These are phyloP conservation scores for Pantherophis vulpinus DNA, from an alignment of 2,797 vertebrate genomes.

Conservation along the genomic window DNA sequence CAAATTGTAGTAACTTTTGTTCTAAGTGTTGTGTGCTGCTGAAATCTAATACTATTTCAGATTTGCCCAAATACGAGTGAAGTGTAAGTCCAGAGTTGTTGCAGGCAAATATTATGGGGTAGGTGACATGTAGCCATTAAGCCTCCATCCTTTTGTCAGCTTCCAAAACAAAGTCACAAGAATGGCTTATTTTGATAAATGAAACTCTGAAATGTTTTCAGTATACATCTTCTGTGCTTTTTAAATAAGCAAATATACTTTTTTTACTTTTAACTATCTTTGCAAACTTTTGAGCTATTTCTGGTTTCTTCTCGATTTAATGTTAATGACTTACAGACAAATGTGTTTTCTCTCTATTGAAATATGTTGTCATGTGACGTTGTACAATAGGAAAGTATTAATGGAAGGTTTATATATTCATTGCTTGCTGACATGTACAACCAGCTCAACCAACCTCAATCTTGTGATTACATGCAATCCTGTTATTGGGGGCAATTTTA, in stretches of 20 bases:
- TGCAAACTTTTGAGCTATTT: background rate
- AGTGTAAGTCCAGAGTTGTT: background rate
- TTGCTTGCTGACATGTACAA: background rate
- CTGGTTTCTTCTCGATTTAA: background rate
- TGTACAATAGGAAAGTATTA: background rate
- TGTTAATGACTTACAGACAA: background rate
- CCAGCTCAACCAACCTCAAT: background rate
- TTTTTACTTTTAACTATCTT: background rate
- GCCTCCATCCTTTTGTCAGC: background rate
- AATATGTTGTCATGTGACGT: background rate
- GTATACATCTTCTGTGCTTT: background rate
- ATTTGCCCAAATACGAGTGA: background rate
- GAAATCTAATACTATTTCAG: background rate
- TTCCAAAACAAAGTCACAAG: background rate
- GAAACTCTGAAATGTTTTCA: background rate
- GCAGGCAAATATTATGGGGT: background rate
- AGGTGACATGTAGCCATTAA: background rate
- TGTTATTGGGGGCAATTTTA: background rate
- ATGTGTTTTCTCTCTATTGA: background rate
- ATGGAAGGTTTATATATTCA: background rate
- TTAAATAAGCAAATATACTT: background rate
- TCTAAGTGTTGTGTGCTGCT: background rate
- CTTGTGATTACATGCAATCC: background rate
- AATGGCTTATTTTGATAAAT: background rate
- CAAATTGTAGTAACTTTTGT: background rate